phyloP scores from a whole-genome alignment of 2,797 vertebrate genomes.

The Eospalax fontanierii region DNA sequence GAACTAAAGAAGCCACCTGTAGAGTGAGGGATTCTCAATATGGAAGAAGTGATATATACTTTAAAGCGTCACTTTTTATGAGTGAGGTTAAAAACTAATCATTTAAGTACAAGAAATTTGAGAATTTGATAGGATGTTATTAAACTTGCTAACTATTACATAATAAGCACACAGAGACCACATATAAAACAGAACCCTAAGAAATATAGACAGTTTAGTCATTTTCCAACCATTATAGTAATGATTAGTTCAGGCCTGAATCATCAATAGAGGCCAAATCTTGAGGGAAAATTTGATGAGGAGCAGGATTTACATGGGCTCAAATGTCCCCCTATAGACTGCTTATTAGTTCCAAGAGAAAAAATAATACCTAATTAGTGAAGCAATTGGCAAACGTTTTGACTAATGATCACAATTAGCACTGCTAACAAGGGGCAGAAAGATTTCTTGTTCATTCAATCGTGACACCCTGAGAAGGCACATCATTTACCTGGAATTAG shows the following conservation, averaged over 20 bases:
- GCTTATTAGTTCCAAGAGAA: slow-evolving; percentile 33
- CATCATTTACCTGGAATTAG: not conserved
- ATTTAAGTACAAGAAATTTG: slow-evolving; percentile 9
- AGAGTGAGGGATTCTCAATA: not conserved
- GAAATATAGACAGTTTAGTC: slow-evolving; percentile 11
- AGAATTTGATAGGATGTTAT: slow-evolving; percentile 20
- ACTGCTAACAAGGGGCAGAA: slow-evolving; percentile 35
- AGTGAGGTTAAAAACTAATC: not conserved
- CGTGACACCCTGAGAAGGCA: not conserved
- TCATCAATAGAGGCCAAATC: slow-evolving; percentile 12
- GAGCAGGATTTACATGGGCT: slow-evolving; percentile 23
- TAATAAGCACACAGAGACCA: not conserved
- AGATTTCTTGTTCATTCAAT: not conserved
- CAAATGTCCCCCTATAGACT: slow-evolving; percentile 21
- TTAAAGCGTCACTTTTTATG: slow-evolving; percentile 32
- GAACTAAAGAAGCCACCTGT: not conserved
- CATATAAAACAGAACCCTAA: slow-evolving; percentile 24
- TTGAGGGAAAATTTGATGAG: slow-evolving; percentile 48
- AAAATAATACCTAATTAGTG: slow-evolving; percentile 41
- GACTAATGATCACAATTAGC: slow-evolving; percentile 60
- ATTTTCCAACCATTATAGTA: slow-evolving; percentile 26
- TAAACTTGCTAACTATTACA: slow-evolving; percentile 38
- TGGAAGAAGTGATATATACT: not conserved
- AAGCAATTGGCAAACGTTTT: slow-evolving; percentile 66
- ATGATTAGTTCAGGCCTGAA: slow-evolving; percentile 49